Evolutionary conservation across 2,888 invertebrate species (phyloP), one percentile per base, ranked within the genome.

Genomic region (Abrostola tripartita): DNA sequence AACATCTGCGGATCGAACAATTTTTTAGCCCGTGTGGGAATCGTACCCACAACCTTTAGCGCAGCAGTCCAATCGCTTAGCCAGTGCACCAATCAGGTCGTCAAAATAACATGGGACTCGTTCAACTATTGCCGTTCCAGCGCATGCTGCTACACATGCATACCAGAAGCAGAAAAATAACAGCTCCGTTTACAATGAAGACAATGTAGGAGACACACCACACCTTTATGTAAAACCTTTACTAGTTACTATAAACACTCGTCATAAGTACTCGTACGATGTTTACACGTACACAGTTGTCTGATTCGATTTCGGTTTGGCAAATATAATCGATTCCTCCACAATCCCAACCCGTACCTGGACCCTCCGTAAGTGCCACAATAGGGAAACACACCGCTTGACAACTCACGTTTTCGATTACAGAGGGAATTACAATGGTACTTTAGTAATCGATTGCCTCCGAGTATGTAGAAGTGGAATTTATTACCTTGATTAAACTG

Each of bases 261-360:
- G 44, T 41, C 68, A 61, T 52, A 52, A 36, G 40, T 53, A 44
- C 24, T 14, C 14, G 24, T 35, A 24, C 35, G 14, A 52, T 71
- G 67, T 66, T 71, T 66, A 64, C 66, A 71, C 64, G 56, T 61
- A 54, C 71, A 41, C 76, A 37, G 62, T 76, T 67, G 77, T 76
- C 71, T 76, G 64, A 62, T 57, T 72, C 62, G 55, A 68, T 68
- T 76, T 62, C 52, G 65, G 73, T 40, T 59, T 47, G 60, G 67
- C 38, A 60, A 62, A 72, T 65, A 73, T 72, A 72, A 74, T 72
- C 76, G 73, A 76, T 74, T 71, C 57, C n/a, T 9, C 12, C 41
- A 44, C 50, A 60, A 51, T 51, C 76, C 41, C 56, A 36, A 24
- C 42, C 52, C 56, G 50, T 76, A 68, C 76, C 67, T 71, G 52